Base-by-base conservation (phyloP, 2,888 invertebrate species). In the Drosophila monieri region DNA sequence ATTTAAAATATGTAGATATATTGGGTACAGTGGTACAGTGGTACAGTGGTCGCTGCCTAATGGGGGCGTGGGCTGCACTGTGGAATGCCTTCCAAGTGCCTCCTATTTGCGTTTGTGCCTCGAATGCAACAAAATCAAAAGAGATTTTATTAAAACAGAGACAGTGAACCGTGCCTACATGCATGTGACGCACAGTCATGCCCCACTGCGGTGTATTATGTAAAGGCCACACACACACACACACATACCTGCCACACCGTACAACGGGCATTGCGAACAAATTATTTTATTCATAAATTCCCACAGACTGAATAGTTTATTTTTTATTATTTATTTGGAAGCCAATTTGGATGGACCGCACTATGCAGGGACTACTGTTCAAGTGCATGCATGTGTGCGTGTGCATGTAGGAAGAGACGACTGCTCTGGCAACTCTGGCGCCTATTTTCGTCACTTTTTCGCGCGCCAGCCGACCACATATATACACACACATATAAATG, bases 361-460 rank as follows among this genome's bases (percentile, higher is more conserved):
- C 43, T 12, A 43, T 10, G 21, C 43, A 43, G 43, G 9, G 23
- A 32, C 56, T 18, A 55, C 58, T 43, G 56, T 54, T 14, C 39
- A 15, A 15, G 2, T 10, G n/a, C 37, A 39, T 27, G 35, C 48
- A 4, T 43, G 27, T n/a, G 15, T 39, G 18, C 25, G 15, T 61
- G 23, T 25, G 6, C n/a, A n/a, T n/a, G n/a, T n/a, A 18, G n/a
- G 10, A 14, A 32, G 6, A 35, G n/a, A 35, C n/a, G 35, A 35
- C 35, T 1, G 30, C 18, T 44, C 74, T 67, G 85, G 73, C 83
- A 83, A 83, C 83, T 81, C 83, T 83, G 74, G 72, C 73, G 85
- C 83, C 74, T 78, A 81, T 85, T 81, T 73, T 80, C 68, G 84
- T 77, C 80, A 73, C 71, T 86, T 87, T 61, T 83, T 74, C 60